Evolutionary conservation across 2,113 vertebrate genomes (phyloP).

Genomic region (Nothoprocta pentlandii): DNA sequence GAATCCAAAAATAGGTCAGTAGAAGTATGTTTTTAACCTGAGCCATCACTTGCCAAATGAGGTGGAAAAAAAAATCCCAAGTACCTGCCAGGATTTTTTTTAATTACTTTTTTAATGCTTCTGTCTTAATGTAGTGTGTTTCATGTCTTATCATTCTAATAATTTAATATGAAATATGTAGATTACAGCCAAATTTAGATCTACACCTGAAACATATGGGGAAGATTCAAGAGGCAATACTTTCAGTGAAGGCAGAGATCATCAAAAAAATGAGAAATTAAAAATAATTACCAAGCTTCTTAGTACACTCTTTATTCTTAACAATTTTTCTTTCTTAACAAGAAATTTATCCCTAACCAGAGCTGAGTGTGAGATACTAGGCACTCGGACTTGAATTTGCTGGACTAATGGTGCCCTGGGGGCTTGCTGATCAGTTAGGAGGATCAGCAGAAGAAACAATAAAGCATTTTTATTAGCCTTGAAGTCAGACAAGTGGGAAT

Average conservation of each 20-base stretch:
- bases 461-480: slow-evolving; percentile 73
- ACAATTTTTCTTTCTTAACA: not conserved
- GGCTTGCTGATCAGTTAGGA: slow-evolving; percentile 56
- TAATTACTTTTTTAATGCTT: not conserved
- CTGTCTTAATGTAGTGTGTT: not conserved
- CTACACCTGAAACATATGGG: fast-evolving
- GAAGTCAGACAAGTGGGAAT: slow-evolving; percentile 63
- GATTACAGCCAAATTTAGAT: not conserved
- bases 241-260: not conserved
- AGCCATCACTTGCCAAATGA: too few relatives aligned
- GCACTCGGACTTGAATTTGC: slow-evolving; percentile 12
- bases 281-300: not conserved
- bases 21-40: not conserved
- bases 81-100: not conserved
- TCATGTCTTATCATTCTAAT: not conserved
- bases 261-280: not conserved
- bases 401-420: slow-evolving; percentile 41
- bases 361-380: not conserved
- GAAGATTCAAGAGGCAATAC: not conserved
- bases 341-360: not conserved
- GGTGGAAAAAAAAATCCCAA: not conserved
- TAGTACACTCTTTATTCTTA: not conserved
- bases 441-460: slow-evolving; percentile 70
- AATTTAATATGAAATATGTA: not conserved
- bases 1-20: not conserved